Percentiles rank a stretch among this genome's conserved stretches.
Conservation (phyloP, 2,113 vertebrate genomes). For the Lonchura striata region DNA sequence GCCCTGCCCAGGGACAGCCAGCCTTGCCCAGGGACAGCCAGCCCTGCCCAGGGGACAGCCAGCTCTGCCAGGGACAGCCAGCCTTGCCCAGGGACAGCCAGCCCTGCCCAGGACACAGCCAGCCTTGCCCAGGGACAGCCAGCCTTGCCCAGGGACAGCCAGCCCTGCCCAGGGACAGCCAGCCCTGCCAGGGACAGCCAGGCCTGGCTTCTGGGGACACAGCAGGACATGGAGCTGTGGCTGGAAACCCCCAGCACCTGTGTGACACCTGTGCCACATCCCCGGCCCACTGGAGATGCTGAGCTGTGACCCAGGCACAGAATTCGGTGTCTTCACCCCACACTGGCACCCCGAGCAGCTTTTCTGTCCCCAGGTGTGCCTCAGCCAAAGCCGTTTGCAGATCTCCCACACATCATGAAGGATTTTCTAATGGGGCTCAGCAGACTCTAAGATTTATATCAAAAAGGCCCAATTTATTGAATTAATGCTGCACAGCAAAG, state of each 20-base stretch:
- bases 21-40: background rate
- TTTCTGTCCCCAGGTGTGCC: background rate
- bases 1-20: accelerated
- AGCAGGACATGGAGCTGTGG: background rate
- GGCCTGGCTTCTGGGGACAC: background rate
- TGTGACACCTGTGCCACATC: background rate
- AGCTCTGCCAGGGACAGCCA: accelerated
- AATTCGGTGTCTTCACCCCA: accelerated
- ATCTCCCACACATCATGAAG: conserved; percentile 20
- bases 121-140: too few relatives aligned
- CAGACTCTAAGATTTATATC: conserved; percentile 63
- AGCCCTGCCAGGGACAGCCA: too few relatives aligned
- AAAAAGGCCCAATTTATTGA: conserved; percentile 64
- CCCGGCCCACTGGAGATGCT: accelerated
- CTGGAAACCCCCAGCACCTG: background rate
- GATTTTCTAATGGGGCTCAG: conserved; percentile 60
- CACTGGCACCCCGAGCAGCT: background rate
- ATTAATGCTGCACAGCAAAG: conserved; percentile 69
- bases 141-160: background rate
- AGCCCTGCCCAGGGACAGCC: accelerated
- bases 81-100: background rate
- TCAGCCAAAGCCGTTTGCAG: background rate
- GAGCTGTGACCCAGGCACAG: background rate
- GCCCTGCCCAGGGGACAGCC: accelerated
- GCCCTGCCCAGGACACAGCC: too few relatives aligned